phyloP scores from a whole-genome alignment of 2,797 vertebrate species.

The Bradypodion ventrale region DNA sequence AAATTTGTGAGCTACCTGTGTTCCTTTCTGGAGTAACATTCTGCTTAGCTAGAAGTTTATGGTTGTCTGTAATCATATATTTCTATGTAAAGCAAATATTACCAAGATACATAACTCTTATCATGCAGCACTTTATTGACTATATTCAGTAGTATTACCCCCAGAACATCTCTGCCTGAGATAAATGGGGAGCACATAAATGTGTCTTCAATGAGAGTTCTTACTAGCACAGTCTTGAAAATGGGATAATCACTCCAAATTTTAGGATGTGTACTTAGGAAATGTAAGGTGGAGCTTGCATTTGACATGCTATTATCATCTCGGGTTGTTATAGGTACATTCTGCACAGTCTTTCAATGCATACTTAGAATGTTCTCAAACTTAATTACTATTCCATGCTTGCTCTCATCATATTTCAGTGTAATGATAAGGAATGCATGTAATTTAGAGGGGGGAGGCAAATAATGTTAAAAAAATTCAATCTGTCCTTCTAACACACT shows the following conservation, averaged over 20 bases:
- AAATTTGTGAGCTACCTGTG: neutral
- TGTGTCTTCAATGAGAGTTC: neutral
- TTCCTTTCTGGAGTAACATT: neutral
- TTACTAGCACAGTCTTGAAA: neutral
- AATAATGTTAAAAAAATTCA: neutral
- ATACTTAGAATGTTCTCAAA: neutral
- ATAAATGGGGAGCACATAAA: neutral
- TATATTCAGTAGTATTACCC: neutral
- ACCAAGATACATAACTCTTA: neutral
- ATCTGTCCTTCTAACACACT: neutral
- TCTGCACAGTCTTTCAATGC: neutral
- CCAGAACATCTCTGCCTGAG: neutral
- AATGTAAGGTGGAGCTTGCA: neutral
- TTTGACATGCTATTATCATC: neutral
- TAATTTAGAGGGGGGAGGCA: neutral
- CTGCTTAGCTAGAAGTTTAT: no score
- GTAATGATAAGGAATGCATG: neutral
- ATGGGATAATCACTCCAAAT: neutral
- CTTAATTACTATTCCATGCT: constrained; percentile 14
- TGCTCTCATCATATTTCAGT: neutral
- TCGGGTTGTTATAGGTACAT: neutral
- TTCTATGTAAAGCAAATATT: constrained; percentile 1
- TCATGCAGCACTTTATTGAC: neutral
- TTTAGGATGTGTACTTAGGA: neutral
- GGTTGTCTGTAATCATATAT: neutral